Evolutionary conservation across 2,113 vertebrate genomes (phyloP).

Genomic region (Neolamprologus longior): DNA sequence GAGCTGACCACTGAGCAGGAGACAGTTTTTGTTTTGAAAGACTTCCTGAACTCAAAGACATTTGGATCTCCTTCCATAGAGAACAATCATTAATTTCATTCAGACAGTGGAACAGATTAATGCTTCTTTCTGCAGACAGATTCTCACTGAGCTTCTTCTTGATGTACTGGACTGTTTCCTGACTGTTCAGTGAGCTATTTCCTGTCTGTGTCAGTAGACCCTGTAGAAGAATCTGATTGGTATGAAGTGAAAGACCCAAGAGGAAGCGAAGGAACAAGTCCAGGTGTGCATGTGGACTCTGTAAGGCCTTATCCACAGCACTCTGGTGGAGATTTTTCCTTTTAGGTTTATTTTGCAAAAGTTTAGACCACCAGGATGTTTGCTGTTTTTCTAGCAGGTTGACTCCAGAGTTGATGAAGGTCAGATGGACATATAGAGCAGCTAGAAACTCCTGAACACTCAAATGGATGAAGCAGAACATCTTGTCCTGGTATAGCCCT

Average conservation of each 20-base stretch:
- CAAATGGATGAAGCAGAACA: neutral
- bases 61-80: neutral
- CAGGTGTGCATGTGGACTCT: neutral
- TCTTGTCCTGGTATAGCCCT: neutral
- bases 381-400: neutral
- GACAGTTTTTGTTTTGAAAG: neutral
- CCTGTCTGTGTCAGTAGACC: neutral
- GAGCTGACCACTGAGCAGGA: neutral
- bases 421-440: neutral
- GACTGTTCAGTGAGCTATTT: neutral
- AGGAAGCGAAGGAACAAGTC: neutral
- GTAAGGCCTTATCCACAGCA: neutral
- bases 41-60: neutral
- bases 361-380: neutral
- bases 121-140: neutral
- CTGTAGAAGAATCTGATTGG: neutral
- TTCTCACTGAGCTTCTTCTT: neutral
- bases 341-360: neutral
- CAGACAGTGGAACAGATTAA: neutral
- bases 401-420: neutral
- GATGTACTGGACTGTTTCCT: neutral
- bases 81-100: neutral
- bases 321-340: neutral
- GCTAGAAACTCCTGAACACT: neutral
- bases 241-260: neutral